phyloP scores from a whole-genome alignment of 2,797 vertebrate species.

The Phaenicophaeus curvirostris region DNA sequence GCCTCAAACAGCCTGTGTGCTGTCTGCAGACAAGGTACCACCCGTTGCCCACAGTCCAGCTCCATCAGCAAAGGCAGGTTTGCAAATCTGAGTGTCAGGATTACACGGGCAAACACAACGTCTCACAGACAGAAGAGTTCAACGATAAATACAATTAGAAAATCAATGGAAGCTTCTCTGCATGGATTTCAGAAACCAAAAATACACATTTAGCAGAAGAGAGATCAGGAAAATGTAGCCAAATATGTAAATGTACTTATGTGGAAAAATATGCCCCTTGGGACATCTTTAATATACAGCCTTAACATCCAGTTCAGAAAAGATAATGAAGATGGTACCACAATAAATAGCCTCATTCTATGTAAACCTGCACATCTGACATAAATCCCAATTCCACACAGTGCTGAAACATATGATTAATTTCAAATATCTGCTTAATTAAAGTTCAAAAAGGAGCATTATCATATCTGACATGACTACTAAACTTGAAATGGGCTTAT shows the following conservation, averaged over 20 bases:
- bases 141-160: not conserved
- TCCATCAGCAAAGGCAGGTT: not conserved
- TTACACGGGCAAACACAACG: accelerated
- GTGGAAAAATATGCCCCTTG: not conserved
- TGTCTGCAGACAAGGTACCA: accelerated
- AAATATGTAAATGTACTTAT: not conserved
- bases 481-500: not conserved
- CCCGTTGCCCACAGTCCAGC: not conserved
- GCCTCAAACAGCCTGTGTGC: not conserved
- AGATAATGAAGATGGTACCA: not conserved
- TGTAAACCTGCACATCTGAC: not conserved
- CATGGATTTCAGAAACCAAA: accelerated
- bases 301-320: not conserved
- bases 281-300: not conserved
- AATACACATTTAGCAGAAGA: not conserved
- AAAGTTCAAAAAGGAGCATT: conserved; percentile 20
- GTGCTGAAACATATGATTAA: not conserved
- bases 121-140: too few species aligned
- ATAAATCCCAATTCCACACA: not conserved
- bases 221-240: not conserved
- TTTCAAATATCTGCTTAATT: conserved; percentile 41
- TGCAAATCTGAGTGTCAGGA: not conserved
- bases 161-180: not conserved
- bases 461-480: not conserved
- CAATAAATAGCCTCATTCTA: not conserved